Base-by-base conservation (phyloP, 2,888 invertebrate genomes). In the Athripsodes cinereus region DNA sequence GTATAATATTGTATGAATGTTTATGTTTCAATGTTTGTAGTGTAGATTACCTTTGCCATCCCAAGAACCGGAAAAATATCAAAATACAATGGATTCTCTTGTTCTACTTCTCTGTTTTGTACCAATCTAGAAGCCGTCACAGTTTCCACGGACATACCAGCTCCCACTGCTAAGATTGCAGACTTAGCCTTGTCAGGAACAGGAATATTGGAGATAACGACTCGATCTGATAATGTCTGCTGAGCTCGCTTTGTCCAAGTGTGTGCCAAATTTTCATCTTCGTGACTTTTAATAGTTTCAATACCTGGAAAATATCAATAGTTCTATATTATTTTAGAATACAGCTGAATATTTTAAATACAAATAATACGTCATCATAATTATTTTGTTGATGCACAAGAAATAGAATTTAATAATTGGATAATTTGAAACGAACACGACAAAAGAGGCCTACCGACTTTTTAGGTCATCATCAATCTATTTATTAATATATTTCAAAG, bases 141-240 rank as follows among this genome's bases (percentile, higher is more conserved):
- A 0, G 90, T 90, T 0, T 88, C 81, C 49, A 89, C 69, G 0
- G 88, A 87, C 89, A 91, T 88, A 0, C 90, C 91, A 69, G 90
- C 90, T 0, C 90, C 90, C 44, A 90, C 73, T 66, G 87, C 87
- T 64, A 87, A 67, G 50, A 88, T 85, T 0, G 87, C 82, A 69
- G 57, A 57, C 10, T 19, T 13, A 19, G 52, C 52, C 5, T 18
- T 31, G 18, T 11, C n/a, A 5, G 22, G 13, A 11, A 19, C n/a
- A 1, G 5, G 5, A 5, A 18, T 10, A 5, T 20, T 47, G 10
- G 21, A 19, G 16, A 3, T 5, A 18, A 18, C 18, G 31, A 35
- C 2, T 6, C 13, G 10, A 16, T 21, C 40, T 54, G 8, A 22
- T 52, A 60, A 19, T 2, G 54, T 53, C 16, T 53, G 34, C 18